These are phyloP conservation scores for Drosophila parabipectinata DNA, from an alignment of 1,140 invertebrate genomes.

Conservation along the genomic window DNA sequence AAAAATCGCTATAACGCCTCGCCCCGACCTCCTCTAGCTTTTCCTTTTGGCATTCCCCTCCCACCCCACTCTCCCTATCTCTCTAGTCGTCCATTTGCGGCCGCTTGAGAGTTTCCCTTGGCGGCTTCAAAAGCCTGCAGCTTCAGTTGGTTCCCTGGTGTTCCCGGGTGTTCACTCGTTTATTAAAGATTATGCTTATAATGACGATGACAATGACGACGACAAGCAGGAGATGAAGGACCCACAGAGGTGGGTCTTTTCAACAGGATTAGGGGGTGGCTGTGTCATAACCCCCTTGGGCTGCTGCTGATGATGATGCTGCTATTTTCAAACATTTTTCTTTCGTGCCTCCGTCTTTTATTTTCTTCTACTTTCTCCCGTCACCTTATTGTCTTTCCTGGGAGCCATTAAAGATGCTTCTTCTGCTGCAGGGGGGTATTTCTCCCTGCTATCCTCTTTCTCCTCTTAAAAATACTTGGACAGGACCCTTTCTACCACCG, in stretches of 20 bases:
- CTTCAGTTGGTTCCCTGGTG: conserved; percentile 15
- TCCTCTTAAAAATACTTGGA: conserved; percentile 10
- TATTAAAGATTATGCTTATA: conserved; percentile 82
- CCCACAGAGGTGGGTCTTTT: neutral
- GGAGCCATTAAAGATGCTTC: conserved; percentile 60
- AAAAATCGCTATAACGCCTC: conserved; percentile 55
- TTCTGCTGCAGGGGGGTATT: conserved; percentile 29
- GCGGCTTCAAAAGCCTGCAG: neutral
- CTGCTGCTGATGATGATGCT: conserved; percentile 73
- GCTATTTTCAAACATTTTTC: conserved; percentile 70
- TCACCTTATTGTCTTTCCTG: conserved; percentile 11
- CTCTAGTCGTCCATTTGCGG: conserved; percentile 66
- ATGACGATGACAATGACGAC: conserved; percentile 80
- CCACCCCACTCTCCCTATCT: too few relatives aligned
- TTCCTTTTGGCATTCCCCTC: conserved; percentile 15
- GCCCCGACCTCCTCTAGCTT: neutral
- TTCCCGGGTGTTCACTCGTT: conserved; percentile 76
- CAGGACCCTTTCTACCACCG: neutral
- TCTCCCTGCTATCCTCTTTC: too few relatives aligned
- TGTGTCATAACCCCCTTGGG: conserved; percentile 27
- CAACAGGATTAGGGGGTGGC: neutral
- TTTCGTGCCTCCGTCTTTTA: conserved; percentile 50
- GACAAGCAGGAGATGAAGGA: conserved; percentile 54
- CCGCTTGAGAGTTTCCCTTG: conserved; percentile 56
- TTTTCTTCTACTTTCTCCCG: conserved; percentile 43